Evolutionary conservation across 2,888 invertebrate species (phyloP), one percentile per base, ranked within the genome.

Genomic region (Scaptomyza parva): DNA sequence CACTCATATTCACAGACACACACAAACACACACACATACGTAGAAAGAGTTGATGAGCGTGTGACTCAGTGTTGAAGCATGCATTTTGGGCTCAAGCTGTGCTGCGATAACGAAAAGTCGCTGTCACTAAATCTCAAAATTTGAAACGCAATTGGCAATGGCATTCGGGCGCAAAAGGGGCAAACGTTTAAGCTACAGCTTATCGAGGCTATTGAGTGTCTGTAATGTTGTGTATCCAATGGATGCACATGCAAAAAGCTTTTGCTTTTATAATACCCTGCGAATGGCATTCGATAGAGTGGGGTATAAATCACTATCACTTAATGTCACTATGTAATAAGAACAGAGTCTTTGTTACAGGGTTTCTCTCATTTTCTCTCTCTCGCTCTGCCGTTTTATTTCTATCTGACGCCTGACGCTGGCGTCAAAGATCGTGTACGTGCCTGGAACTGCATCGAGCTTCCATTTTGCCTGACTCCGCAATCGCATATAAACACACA

Each of bases 141-240:
- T 52, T 67, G 68, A 77, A 47, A 65, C 73, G 78, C 78, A 77
- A 65, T 77, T 69, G 62, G 22, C 59, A 77, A 30, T 60, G 62
- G 50, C 72, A 67, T 52, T 60, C 53, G 35, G 28, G n/a, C n/a
- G n/a, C n/a, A n/a, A 18, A 55, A 51, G 57, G 30, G 24, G 35
- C 24, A 37, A 20, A 11, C 3, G 12, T 47, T 22, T 17, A 24
- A 44, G 44, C 41, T 7, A 48, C 44, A 20, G 33, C 50, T 39
- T 44, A n/a, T 24, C 40, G 14, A 45, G 6, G 33, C 26, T 39
- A 9, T 39, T 12, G 12, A 12, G 40, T n/a, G n/a, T 45, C 28
- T 17, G 8, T 20, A 47, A 26, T 44, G 18, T n/a, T 47, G 18
- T 24, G 51, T 40, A 35, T 53, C 33, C 55, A 55, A 22, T 51